These are phyloP conservation scores for Xestia rhomboidea DNA, from an alignment of 2,888 invertebrate genomes.

Conservation along the genomic window DNA sequence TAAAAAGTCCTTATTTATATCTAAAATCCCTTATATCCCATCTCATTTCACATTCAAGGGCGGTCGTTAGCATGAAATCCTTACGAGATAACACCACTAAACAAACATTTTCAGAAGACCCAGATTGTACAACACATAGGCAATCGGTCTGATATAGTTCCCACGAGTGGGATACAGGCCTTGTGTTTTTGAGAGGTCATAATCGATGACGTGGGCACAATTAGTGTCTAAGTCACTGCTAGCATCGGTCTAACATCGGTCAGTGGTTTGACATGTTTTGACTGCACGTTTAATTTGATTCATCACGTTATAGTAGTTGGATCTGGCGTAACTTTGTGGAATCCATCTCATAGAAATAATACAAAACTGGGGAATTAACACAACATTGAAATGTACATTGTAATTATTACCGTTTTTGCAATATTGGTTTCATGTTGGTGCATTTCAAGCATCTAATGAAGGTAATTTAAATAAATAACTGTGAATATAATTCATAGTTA, in stretches of 20 bases:
- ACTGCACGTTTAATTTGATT: too few species aligned
- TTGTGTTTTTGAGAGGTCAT: too few species aligned
- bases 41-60: constrained; percentile 38
- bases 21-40: neutral
- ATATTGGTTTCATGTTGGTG: neutral
- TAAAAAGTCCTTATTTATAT: constrained; percentile 12
- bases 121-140: neutral
- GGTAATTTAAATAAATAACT: too few species aligned
- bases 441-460: too few species aligned
- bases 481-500: neutral
- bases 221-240: too few species aligned
- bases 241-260: too few species aligned
- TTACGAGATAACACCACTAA: neutral
- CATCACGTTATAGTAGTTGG: too few species aligned
- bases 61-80: constrained; percentile 35
- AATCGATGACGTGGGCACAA: too few species aligned
- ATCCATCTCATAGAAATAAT: neutral
- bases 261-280: too few species aligned
- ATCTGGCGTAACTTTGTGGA: neutral
- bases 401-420: neutral
- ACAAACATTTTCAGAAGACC: constrained; percentile 1
- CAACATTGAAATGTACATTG: neutral
- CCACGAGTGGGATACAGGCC: too few species aligned
- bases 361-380: neutral
- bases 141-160: too few species aligned